Conservation (phyloP, 2,888 invertebrate genomes). For the Trissolcus japonicus region DNA sequence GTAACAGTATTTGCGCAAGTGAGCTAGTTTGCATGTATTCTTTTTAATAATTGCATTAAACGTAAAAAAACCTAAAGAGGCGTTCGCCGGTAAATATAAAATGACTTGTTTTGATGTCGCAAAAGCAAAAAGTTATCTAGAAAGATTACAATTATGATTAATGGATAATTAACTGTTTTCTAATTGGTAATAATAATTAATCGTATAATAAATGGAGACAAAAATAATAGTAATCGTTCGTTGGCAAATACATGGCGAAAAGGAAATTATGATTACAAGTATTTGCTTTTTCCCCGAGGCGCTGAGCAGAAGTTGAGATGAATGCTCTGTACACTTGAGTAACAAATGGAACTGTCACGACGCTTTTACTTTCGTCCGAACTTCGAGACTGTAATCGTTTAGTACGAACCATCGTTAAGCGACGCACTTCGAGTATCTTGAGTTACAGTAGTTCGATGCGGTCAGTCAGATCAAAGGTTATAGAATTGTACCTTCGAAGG, state of each 20-base stretch:
- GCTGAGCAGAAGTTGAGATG: conserved; percentile 72
- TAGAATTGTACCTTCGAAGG: conserved; percentile 15
- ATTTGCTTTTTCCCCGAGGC: conserved; percentile 70
- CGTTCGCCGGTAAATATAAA: conserved; percentile 29
- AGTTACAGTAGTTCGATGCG: conserved; percentile 48
- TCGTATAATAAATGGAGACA: conserved; percentile 61
- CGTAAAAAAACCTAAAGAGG: conserved; percentile 10
- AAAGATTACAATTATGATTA: conserved; percentile 73
- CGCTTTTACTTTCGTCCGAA: conserved; percentile 16
- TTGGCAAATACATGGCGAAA: conserved; percentile 76
- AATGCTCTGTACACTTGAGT: conserved; percentile 60
- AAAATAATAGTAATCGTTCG: conserved; percentile 69
- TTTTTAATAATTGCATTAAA: conserved; percentile 20
- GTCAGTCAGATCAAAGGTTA: conserved; percentile 28
- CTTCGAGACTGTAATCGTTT: conserved; percentile 15
- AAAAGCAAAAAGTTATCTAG: conserved; percentile 72
- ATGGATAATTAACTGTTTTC: conserved; percentile 68
- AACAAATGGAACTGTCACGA: conserved; percentile 65
- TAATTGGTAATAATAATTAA: conserved; percentile 69
- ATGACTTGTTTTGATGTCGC: conserved; percentile 56
- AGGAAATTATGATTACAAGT: conserved; percentile 70
- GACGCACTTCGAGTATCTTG: conserved; percentile 46
- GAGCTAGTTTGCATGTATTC: conserved; percentile 41
- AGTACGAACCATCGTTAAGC: conserved; percentile 9
- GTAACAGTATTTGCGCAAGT: conserved; percentile 45